phyloP scores from a whole-genome alignment of 2,113 vertebrate genomes.

The Perca fluviatilis region DNA sequence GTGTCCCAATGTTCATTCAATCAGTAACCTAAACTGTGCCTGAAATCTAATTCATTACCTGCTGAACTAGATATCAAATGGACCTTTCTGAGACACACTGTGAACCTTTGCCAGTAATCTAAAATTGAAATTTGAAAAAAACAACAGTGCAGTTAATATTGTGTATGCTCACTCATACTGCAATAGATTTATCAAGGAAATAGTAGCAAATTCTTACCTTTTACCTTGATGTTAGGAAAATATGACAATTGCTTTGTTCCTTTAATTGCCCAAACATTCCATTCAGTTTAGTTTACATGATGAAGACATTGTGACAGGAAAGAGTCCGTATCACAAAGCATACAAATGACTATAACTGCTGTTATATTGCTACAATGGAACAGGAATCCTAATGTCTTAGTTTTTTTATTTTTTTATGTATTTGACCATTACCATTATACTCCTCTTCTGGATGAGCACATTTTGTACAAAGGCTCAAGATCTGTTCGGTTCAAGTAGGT shows the following conservation, averaged over 20 bases:
- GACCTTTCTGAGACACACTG: conserved; percentile 28
- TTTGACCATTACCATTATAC: not conserved
- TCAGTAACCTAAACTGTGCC: conserved; percentile 51
- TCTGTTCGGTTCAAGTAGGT: not conserved
- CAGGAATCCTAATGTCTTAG: not conserved
- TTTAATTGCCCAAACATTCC: not conserved
- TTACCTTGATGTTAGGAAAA: not conserved
- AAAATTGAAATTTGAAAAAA: not conserved
- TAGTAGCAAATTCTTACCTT: not conserved
- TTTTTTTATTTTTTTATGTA: conserved; percentile 4
- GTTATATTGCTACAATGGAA: not conserved
- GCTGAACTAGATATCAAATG: conserved; percentile 27
- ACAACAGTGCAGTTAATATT: conserved; percentile 1
- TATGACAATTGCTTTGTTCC: not conserved
- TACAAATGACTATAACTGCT: not conserved
- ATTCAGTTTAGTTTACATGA: not conserved
- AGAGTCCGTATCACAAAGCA: not conserved
- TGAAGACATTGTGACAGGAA: not conserved
- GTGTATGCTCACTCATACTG: not conserved
- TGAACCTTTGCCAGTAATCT: conserved; percentile 15
- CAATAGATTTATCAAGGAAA: not conserved
- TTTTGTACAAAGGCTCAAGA: not conserved
- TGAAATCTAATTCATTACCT: conserved; percentile 54
- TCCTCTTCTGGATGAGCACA: not conserved
- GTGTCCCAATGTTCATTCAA: conserved; percentile 17